phyloP scores from a whole-genome alignment of 1,140 invertebrate species.

The Himalopsyche phryganea region DNA sequence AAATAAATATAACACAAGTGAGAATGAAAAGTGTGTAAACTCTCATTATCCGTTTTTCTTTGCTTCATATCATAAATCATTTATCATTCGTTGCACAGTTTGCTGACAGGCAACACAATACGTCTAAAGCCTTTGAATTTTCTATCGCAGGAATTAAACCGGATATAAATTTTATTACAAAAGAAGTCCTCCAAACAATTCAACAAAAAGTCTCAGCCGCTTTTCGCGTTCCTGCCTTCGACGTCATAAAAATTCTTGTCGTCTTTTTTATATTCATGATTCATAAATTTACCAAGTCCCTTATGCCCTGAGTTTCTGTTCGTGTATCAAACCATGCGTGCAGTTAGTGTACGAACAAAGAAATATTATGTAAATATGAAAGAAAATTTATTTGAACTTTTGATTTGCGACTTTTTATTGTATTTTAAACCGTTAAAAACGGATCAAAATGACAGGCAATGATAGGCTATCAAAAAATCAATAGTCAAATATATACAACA shows the following conservation, averaged over 20 bases:
- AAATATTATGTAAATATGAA: too few species aligned
- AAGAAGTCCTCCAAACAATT: neutral
- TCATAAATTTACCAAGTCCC: neutral
- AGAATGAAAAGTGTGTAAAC: too few species aligned
- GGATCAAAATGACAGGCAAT: too few species aligned
- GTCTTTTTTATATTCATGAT: neutral
- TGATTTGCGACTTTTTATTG: too few species aligned
- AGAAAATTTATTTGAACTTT: too few species aligned
- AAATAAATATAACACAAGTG: too few species aligned
- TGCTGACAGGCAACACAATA: neutral
- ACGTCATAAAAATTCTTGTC: neutral
- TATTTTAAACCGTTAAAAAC: too few species aligned
- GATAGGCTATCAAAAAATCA: too few species aligned
- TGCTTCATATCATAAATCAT: neutral
- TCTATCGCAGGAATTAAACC: neutral
- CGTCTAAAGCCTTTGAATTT: slow-evolving; percentile 2
- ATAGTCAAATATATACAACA: too few species aligned
- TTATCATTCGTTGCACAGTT: neutral
- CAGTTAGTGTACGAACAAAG: too few species aligned
- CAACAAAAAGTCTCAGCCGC: neutral
- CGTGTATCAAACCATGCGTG: too few species aligned
- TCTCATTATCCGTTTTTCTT: too few species aligned
- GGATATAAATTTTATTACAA: neutral
- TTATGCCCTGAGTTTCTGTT: neutral
- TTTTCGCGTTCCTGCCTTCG: neutral